Evolutionary conservation across 2,888 invertebrate species (phyloP).

Genomic region (Tinea semifulvella): DNA sequence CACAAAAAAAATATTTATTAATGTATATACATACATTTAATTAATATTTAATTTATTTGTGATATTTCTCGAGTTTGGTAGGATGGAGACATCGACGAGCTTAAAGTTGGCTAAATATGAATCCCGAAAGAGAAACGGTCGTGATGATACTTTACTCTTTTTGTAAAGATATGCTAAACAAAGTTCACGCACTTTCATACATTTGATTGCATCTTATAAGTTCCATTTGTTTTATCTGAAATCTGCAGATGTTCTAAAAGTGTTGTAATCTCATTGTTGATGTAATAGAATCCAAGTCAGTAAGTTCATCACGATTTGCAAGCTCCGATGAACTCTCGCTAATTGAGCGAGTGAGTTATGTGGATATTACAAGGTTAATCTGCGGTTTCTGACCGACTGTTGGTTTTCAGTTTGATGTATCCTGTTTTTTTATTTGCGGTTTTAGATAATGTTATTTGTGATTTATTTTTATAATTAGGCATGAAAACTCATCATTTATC

Average conservation of each 20-base stretch:
- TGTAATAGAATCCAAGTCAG: background rate
- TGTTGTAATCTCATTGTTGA: background rate
- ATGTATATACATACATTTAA: no score
- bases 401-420: background rate
- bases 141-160: no score
- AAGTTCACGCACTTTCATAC: no score
- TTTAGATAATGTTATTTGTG: background rate
- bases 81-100: no score
- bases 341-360: constrained; percentile 5
- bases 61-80: no score
- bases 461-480: no score
- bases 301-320: constrained; percentile 7
- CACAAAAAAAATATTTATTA: no score
- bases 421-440: constrained; percentile 11
- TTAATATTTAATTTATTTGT: no score
- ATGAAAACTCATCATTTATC: no score
- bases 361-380: constrained; percentile 10
- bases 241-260: background rate
- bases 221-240: background rate
- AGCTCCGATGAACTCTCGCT: constrained; percentile 2
- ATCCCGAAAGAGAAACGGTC: no score
- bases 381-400: constrained; percentile 1
- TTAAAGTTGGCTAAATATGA: no score
- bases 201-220: background rate
- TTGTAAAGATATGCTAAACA: no score